These are phyloP conservation scores for Erethizon dorsatum DNA, from an alignment of 2,797 vertebrate species.

Conservation along the genomic window DNA sequence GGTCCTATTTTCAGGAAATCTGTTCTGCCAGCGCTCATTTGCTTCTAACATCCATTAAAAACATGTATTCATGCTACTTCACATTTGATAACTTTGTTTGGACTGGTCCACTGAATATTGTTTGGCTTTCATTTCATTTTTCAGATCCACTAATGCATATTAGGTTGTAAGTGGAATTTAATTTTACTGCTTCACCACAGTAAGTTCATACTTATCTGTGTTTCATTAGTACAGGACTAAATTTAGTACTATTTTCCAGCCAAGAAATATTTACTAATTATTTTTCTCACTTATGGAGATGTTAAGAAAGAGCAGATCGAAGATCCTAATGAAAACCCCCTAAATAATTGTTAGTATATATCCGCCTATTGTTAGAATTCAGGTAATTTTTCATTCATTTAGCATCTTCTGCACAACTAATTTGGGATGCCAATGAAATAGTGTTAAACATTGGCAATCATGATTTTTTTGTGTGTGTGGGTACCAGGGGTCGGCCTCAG, in stretches of 20 bases:
- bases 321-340: neutral
- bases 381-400: conserved; percentile 38
- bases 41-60: neutral
- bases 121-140: conserved; percentile 22
- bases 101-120: neutral
- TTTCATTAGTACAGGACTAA: neutral
- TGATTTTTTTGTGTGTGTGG: too few species aligned
- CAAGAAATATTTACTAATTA: neutral
- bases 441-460: neutral
- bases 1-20: neutral
- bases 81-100: neutral
- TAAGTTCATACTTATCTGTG: neutral
- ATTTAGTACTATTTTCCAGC: neutral
- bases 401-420: neutral
- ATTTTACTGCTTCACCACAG: neutral
- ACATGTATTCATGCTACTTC: neutral
- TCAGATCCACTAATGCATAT: neutral
- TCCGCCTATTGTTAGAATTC: neutral
- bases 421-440: neutral
- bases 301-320: neutral
- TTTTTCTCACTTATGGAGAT: neutral
- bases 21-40: neutral
- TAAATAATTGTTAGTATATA: neutral
- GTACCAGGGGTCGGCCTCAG: too few species aligned
- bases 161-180: neutral